Conservation (phyloP, 2,113 vertebrate genomes). For the Verasper variegatus region DNA sequence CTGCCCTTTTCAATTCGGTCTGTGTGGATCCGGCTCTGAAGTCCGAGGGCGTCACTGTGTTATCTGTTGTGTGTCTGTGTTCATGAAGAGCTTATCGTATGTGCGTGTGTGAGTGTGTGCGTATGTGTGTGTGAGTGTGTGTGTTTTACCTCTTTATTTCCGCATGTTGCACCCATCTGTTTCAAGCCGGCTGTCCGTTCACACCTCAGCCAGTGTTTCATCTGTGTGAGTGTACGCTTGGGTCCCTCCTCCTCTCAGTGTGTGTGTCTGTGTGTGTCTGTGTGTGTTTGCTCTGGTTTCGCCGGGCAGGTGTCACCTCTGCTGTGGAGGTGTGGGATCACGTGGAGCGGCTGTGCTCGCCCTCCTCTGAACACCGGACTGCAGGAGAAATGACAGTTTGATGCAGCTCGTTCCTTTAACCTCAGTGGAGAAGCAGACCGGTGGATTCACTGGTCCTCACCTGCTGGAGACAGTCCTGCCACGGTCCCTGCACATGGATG, state of each 20-base stretch:
- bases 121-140: conserved; percentile 13
- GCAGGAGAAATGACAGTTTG: conserved; percentile 3
- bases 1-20: conserved; percentile 15
- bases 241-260: not conserved
- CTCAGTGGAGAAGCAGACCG: not conserved
- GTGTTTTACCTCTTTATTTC: conserved; percentile 55
- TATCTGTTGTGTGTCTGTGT: conserved; percentile 41
- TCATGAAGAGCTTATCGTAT: conserved; percentile 29
- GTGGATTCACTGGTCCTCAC: conserved; percentile 19
- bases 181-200: conserved; percentile 73
- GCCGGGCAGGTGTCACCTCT: conserved; percentile 46
- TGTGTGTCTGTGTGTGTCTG: conserved; percentile 24
- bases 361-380: too few relatives aligned
- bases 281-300: conserved; percentile 9
- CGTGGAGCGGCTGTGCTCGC: not conserved
- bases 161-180: conserved; percentile 75
- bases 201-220: conserved; percentile 71
- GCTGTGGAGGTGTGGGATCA: not conserved
- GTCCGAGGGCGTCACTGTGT: conserved; percentile 57
- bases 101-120: conserved; percentile 22
- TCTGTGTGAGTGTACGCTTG: conserved; percentile 70
- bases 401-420: not conserved
- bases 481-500: conserved; percentile 45
- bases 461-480: not conserved
- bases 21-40: conserved; percentile 68